These are phyloP conservation scores for Tyria jacobaeae DNA, from an alignment of 2,888 invertebrate genomes.

Conservation along the genomic window DNA sequence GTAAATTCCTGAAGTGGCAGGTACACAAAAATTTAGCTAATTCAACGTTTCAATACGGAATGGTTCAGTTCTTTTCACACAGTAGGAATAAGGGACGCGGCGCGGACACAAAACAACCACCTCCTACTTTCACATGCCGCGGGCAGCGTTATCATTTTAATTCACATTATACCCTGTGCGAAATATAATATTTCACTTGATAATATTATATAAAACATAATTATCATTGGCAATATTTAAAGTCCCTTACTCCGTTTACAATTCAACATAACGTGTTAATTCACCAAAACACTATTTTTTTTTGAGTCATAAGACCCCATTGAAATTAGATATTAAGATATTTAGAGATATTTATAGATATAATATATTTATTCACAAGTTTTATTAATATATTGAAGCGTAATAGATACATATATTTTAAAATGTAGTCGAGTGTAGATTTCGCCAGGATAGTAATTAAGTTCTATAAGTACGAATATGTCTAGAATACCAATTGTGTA, in stretches of 20 bases:
- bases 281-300: conserved; percentile 64
- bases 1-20: conserved; percentile 71
- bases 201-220: conserved; percentile 76
- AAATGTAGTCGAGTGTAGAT: conserved; percentile 68
- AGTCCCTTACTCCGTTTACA: conserved; percentile 82
- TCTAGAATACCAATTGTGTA: conserved; percentile 85
- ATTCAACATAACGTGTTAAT: conserved; percentile 73
- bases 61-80: conserved; percentile 80
- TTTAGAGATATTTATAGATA: no score
- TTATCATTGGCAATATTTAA: conserved; percentile 76
- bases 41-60: conserved; percentile 74
- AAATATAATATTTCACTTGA: conserved; percentile 76
- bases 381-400: conserved; percentile 63
- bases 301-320: conserved; percentile 55
- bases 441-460: conserved; percentile 77
- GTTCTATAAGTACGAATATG: conserved; percentile 81
- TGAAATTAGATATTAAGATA: conserved; percentile 56
- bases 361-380: conserved; percentile 72
- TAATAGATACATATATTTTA: conserved; percentile 61
- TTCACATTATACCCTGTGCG: conserved; percentile 84
- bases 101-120: conserved; percentile 68
- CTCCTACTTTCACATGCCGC: conserved; percentile 53
- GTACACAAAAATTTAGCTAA: conserved; percentile 70
- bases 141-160: conserved; percentile 67
- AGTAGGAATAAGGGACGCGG: conserved; percentile 81